Conservation (phyloP, 2,113 vertebrate genomes). For the Tupaia chinensis region DNA sequence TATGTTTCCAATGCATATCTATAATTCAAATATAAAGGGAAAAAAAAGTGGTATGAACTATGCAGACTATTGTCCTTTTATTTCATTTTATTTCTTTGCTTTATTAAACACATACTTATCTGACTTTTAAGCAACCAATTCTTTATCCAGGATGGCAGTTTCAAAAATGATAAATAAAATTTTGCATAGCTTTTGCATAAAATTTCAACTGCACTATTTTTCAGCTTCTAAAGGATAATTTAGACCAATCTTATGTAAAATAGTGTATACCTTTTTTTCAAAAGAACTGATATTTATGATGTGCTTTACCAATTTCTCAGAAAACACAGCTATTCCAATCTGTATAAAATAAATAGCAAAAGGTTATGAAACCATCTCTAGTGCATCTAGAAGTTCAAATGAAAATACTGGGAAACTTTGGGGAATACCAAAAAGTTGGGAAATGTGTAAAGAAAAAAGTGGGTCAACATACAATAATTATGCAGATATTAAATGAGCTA, state of each 20-base stretch:
- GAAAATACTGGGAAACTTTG: constrained; percentile 19
- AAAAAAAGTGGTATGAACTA: constrained; percentile 29
- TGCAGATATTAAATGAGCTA: constrained; percentile 8
- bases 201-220: constrained; percentile 60
- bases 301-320: constrained; percentile 46
- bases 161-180: constrained; percentile 17
- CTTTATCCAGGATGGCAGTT: constrained; percentile 42
- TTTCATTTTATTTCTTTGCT: constrained; percentile 55
- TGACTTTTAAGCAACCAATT: constrained; percentile 55
- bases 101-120: constrained; percentile 56
- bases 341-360: constrained; percentile 53
- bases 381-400: constrained; percentile 21
- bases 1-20: background rate
- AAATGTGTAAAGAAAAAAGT: constrained; percentile 45
- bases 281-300: constrained; percentile 39
- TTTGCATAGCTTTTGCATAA: constrained; percentile 54
- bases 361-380: constrained; percentile 43
- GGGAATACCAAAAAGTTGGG: background rate
- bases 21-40: constrained; percentile 54
- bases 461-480: background rate
- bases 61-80: background rate
- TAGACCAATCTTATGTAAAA: constrained; percentile 25
- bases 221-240: constrained; percentile 59
- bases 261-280: background rate
- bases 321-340: constrained; percentile 15